Evolutionary conservation across 2,113 vertebrate genomes (phyloP).

Genomic region (Saguinus imperator): DNA sequence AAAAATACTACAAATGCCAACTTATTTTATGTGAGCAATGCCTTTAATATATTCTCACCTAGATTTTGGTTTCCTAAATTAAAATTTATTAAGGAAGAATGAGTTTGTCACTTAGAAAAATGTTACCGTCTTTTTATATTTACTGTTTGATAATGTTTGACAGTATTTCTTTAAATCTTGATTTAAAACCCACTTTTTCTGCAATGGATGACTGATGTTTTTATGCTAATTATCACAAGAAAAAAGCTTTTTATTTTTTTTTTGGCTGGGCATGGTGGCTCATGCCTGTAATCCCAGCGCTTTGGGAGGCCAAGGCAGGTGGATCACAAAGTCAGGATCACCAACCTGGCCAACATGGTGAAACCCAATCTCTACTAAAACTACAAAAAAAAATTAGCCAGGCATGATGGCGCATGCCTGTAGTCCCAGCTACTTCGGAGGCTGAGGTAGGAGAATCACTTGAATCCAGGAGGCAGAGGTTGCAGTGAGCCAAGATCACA

Average conservation of each 20-base stretch:
- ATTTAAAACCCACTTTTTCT: conserved; percentile 15
- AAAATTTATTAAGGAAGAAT: conserved; percentile 46
- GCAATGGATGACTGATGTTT: conserved; percentile 24
- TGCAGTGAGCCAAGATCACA: too few relatives aligned
- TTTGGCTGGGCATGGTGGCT: too few relatives aligned
- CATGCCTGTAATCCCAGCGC: too few relatives aligned
- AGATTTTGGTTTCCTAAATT: conserved; percentile 36
- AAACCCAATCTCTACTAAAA: too few relatives aligned
- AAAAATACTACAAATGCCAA: background rate
- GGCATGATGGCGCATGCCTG: too few relatives aligned
- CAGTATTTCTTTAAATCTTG: conserved; percentile 20
- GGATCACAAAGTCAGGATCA: too few relatives aligned
- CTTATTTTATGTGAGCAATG: background rate
- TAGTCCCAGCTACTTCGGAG: too few relatives aligned
- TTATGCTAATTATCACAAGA: conserved; percentile 50
- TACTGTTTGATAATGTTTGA: conserved; percentile 27
- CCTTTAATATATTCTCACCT: conserved; percentile 10
- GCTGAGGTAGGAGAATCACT: too few relatives aligned
- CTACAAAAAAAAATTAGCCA: too few relatives aligned
- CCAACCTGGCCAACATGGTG: too few relatives aligned
- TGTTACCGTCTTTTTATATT: background rate
- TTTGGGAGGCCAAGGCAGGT: too few relatives aligned
- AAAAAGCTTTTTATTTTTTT: background rate
- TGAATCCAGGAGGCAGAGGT: too few relatives aligned
- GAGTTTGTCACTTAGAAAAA: background rate